phyloP scores from a whole-genome alignment of 2,888 invertebrate species.

The Leptopterna dolabrata region DNA sequence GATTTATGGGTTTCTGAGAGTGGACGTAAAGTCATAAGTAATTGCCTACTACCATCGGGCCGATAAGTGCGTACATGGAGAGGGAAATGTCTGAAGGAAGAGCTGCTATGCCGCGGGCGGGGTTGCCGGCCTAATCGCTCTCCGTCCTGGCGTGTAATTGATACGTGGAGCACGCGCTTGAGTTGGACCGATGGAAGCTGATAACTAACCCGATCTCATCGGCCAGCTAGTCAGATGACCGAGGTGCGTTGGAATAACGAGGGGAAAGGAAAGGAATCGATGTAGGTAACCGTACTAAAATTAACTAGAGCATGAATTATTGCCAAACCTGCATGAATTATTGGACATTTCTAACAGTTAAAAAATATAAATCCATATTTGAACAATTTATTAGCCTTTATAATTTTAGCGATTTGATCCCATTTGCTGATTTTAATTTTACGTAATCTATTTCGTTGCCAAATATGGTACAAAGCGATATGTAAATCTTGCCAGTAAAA shows the following conservation, averaged over 20 bases:
- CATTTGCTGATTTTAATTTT: no score
- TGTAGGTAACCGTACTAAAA: background rate
- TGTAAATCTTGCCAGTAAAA: no score
- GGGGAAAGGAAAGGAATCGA: background rate
- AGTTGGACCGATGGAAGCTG: background rate
- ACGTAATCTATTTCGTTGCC: no score
- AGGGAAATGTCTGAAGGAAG: conserved; percentile 2
- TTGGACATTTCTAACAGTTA: no score
- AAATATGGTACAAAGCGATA: no score
- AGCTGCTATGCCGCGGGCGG: background rate
- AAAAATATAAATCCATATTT: no score
- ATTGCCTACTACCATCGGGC: conserved; percentile 16
- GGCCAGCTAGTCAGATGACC: background rate
- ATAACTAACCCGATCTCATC: background rate
- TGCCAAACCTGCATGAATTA: no score
- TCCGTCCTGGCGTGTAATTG: conserved; percentile 3
- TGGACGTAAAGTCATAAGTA: conserved; percentile 22
- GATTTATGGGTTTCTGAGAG: conserved; percentile 18
- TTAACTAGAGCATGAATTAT: no score
- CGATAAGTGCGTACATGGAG: background rate
- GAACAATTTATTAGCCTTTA: no score
- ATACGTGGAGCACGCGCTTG: conserved; percentile 7
- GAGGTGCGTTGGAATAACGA: background rate
- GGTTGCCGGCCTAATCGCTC: background rate
- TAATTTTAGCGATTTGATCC: no score